These are phyloP conservation scores for Melanotaenia boesemani DNA, from an alignment of 2,797 vertebrate genomes.

Conservation along the genomic window DNA sequence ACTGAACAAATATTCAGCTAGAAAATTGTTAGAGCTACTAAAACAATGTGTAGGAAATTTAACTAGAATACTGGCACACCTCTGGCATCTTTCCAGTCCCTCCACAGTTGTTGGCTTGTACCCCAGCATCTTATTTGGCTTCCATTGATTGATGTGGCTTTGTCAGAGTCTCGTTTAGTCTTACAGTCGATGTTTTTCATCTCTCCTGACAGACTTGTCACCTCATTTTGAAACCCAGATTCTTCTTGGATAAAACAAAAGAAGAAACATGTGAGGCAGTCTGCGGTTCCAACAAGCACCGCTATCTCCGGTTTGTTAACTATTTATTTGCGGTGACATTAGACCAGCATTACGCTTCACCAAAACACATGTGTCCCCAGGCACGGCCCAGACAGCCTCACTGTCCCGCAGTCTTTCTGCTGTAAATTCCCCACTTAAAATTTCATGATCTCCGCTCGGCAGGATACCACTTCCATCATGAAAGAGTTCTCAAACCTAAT, in stretches of 20 bases:
- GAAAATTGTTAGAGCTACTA: neutral
- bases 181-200: constrained; percentile 28
- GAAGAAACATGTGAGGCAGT: constrained; percentile 49
- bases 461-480: constrained; percentile 87
- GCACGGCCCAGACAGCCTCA: constrained; percentile 77
- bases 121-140: constrained; percentile 34
- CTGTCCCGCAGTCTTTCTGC: constrained; percentile 82
- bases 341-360: constrained; percentile 80
- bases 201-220: constrained; percentile 37
- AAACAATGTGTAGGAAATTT: constrained; percentile 5
- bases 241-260: constrained; percentile 28
- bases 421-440: constrained; percentile 92
- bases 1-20: too few species aligned
- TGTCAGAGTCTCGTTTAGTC: constrained; percentile 29
- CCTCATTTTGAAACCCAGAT: constrained; percentile 49
- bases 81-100: constrained; percentile 19
- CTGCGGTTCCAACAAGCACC: constrained; percentile 59
- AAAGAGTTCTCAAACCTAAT: constrained; percentile 88
- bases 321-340: constrained; percentile 89
- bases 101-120: constrained; percentile 30
- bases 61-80: neutral
- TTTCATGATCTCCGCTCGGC: constrained; percentile 93
- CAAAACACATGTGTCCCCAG: constrained; percentile 85
- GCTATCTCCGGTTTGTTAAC: constrained; percentile 84
- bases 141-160: constrained; percentile 31